Conservation (phyloP, 2,797 vertebrate species). For the Sciurus vulgaris region DNA sequence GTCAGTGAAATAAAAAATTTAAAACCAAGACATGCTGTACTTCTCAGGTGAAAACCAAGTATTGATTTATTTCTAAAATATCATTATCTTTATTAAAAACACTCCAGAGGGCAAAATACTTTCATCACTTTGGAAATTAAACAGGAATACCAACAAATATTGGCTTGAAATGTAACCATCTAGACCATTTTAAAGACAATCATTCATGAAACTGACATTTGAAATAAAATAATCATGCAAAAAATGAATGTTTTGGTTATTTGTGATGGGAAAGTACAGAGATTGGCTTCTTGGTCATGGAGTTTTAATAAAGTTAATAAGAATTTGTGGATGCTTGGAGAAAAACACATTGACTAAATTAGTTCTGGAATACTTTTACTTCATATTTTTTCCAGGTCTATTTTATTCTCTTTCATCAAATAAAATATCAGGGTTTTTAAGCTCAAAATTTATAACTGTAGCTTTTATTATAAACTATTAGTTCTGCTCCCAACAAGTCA, state of each 20-base stretch:
- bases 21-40: not conserved
- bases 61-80: slow-evolving; percentile 75
- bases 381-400: slow-evolving; percentile 47
- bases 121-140: slow-evolving; percentile 61
- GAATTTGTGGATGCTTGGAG: slow-evolving; percentile 68
- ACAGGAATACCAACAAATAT: slow-evolving; percentile 56
- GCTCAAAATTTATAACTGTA: slow-evolving; percentile 59
- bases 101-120: slow-evolving; percentile 57
- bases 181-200: slow-evolving; percentile 62
- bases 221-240: slow-evolving; percentile 73
- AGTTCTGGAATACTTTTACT: slow-evolving; percentile 58
- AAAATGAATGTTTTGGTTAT: slow-evolving; percentile 66
- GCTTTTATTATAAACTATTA: slow-evolving; percentile 61
- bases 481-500: slow-evolving; percentile 45
- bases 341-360: slow-evolving; percentile 58
- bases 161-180: slow-evolving; percentile 48
- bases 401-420: slow-evolving; percentile 64
- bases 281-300: slow-evolving; percentile 37
- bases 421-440: slow-evolving; percentile 53
- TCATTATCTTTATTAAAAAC: slow-evolving; percentile 72
- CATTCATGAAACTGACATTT: slow-evolving; percentile 65
- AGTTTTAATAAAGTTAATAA: slow-evolving; percentile 63
- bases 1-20: slow-evolving; percentile 56
- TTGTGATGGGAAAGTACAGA: slow-evolving; percentile 66
- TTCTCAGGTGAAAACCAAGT: slow-evolving; percentile 70